Base-by-base conservation (phyloP, 2,888 invertebrate species). In the Quadriops clusia region DNA sequence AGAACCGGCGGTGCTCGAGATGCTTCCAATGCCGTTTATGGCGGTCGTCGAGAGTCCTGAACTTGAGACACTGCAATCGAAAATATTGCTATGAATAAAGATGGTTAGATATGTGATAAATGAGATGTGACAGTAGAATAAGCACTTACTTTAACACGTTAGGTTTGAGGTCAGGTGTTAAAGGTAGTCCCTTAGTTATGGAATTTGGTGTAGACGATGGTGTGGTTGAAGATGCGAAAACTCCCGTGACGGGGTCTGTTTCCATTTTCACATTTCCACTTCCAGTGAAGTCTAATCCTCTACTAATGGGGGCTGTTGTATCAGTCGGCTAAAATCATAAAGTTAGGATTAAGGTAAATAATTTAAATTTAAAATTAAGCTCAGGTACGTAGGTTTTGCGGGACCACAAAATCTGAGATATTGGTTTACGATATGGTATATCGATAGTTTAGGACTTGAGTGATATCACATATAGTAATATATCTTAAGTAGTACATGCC, bases 291-390 rank as follows among this genome's bases (percentile, higher is more conserved):
- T 61, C 61, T 39, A 61, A 34, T 23, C 54, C 55, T 36, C 61
- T 49, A 33, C 42, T 55, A 63, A 72, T 70, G 0, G 67, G 61
- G 1, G 72, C 71, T 29, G 72, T 72, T 4, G 70, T 68, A 51
- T 74, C 74, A 27, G 71, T 70, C 1, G 68, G 63, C 72, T 36
- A 16, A 13, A 34, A 31, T 21, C n/a, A n/a, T n/a, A n/a, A n/a
- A n/a, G n/a, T n/a, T n/a, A n/a, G n/a, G n/a, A n/a, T n/a, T n/a
- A n/a, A n/a, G n/a, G n/a, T n/a, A n/a, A n/a, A n/a, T n/a, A n/a
- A n/a, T n/a, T n/a, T n/a, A n/a, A n/a, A n/a, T n/a, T n/a, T n/a
- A n/a, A n/a, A n/a, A n/a, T n/a, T n/a, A n/a, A n/a, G n/a, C n/a
- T n/a, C n/a, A n/a, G n/a, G n/a, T n/a, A n/a, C n/a, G n/a, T n/a